phyloP scores from a whole-genome alignment of 37 sponge, comb jelly and placozoan genomes.

The Aplysina aerophoba region DNA sequence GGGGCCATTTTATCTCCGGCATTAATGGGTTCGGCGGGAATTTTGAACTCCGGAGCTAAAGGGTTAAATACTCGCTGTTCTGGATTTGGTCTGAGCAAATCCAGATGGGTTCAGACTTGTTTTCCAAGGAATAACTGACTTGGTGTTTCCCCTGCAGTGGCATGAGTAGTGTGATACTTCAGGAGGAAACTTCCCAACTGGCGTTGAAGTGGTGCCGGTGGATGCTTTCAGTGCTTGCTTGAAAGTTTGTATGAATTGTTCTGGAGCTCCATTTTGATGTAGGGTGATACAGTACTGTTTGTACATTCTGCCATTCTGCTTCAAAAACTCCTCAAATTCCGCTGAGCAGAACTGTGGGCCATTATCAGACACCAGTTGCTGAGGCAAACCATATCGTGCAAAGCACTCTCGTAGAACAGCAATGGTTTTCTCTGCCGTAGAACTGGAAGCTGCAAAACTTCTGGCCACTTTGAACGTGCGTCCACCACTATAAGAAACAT shows the following conservation, averaged over 20 bases:
- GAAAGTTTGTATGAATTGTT: conserved; percentile 16
- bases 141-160: not conserved
- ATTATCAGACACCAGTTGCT: conserved; percentile 22
- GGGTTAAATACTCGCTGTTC: no score
- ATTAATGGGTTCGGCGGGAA: no score
- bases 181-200: not conserved
- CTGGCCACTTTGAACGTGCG: conserved; percentile 13
- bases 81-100: conserved; percentile 25
- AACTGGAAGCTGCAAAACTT: not conserved
- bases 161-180: conserved; percentile 12
- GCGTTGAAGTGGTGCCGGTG: not conserved
- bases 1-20: no score
- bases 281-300: conserved; percentile 16
- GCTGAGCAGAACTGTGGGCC: conserved; percentile 7
- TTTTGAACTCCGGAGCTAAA: no score
- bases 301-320: conserved; percentile 7
- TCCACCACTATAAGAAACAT: not conserved
- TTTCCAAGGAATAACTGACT: conserved; percentile 16
- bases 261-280: conserved; percentile 22
- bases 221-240: conserved; percentile 10
- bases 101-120: conserved; percentile 23
- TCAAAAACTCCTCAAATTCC: not conserved
- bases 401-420: conserved; percentile 1
- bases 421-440: conserved; percentile 6
- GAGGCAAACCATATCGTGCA: conserved; percentile 29